Base-by-base conservation (phyloP, 2,113 vertebrate species). In the Chionis minor region DNA sequence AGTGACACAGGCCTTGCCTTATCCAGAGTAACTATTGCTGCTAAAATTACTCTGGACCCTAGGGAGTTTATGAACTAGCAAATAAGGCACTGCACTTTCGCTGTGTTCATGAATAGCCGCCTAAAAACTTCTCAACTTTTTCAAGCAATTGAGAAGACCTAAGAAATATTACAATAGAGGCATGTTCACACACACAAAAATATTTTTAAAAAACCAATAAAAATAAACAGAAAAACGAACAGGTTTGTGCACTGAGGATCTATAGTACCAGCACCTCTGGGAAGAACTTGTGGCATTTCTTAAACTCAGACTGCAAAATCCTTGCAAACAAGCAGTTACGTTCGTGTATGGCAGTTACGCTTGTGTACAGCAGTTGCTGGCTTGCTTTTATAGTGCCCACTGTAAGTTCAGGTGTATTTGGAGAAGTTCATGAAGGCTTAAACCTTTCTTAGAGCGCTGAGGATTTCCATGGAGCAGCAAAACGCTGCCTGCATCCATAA, bases 231-330 rank as follows among this genome's bases (percentile, higher is more conserved):
- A 65, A 78, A 87, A 78, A 66, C 3, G 4, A 78, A 32, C 47
- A 80, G 20, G 14, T 88, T 40, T 83, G 59, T 62, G 35, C 33
- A 33, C 0, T 17, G 58, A 89, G 59, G 15, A 74, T 22, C 49
- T 70, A 40, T 2, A 35, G 52, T 4, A n/a, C 24, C 59, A 74
- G 58, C 26, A 49, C 13, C 27, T 44, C 55, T 38, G 13, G 10
- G 27, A 44, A 59, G 40, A 79, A 54, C 24, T 61, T 7, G 2
- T 0, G 0, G 13, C 1, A 3, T 54, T 78, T 80, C 21, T 49
- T 61, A 56, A 23, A 51, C 11, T 51, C 49, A 51, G 35, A 35
- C 17, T 38, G 32, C 24, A 83, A 32, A 81, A 55, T 38, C 58
- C 24, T 35, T 42, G 21, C 33, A 63, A 81, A 71, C 17, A 42